Conservation (phyloP, 2,113 vertebrate genomes). For the Dunckerocampus dactyliophorus region DNA sequence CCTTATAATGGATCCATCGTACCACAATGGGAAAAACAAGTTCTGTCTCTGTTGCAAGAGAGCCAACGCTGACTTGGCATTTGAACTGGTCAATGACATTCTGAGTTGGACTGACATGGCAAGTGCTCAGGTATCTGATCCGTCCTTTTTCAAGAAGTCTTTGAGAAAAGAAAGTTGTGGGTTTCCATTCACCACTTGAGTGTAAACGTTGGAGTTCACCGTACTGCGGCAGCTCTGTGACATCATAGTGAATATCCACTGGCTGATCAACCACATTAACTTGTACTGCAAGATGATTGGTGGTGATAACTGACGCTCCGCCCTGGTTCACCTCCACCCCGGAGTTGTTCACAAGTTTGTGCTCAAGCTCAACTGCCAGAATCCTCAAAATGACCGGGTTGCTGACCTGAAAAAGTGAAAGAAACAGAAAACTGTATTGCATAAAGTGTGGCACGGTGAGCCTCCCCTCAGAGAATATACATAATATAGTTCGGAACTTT, state of each 20-base stretch:
- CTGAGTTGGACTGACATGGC: slow-evolving; percentile 64
- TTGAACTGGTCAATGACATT: slow-evolving; percentile 77
- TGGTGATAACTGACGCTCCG: slow-evolving; percentile 64
- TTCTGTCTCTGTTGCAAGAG: slow-evolving; percentile 59
- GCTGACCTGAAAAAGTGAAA: slow-evolving; percentile 62
- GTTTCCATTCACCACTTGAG: slow-evolving; percentile 76
- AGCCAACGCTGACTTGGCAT: slow-evolving; percentile 75
- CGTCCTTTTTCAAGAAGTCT: slow-evolving; percentile 67
- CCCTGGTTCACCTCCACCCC: slow-evolving; percentile 77
- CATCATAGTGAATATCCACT: slow-evolving; percentile 70
- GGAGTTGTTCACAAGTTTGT: slow-evolving; percentile 74
- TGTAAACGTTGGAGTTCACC: slow-evolving; percentile 77
- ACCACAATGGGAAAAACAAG: slow-evolving; percentile 69
- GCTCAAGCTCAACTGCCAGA: slow-evolving; percentile 74
- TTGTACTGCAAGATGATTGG: slow-evolving; percentile 75
- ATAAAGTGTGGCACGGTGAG: too few relatives aligned
- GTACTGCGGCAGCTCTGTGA: slow-evolving; percentile 72
- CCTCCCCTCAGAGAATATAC: too few relatives aligned
- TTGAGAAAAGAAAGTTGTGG: slow-evolving; percentile 74
- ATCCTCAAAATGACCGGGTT: slow-evolving; percentile 81
- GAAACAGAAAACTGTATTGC: not conserved
- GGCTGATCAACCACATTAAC: slow-evolving; percentile 67
- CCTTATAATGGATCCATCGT: slow-evolving; percentile 76
- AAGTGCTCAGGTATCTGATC: slow-evolving; percentile 78
- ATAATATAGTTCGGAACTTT: too few relatives aligned